Conservation (phyloP, 2,888 invertebrate species). For the Pollenia griseotomentosa region DNA sequence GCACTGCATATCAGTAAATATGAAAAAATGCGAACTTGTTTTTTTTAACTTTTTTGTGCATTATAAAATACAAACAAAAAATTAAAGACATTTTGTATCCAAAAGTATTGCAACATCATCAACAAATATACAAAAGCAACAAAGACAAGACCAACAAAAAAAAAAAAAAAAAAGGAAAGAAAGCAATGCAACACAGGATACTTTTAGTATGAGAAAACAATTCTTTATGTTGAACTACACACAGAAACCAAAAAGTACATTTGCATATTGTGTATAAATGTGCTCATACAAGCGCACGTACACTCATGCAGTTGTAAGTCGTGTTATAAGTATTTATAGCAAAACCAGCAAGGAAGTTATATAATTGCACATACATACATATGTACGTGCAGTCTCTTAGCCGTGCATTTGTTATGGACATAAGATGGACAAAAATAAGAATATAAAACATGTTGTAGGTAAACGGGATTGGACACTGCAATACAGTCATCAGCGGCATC, state of each 20-base stretch:
- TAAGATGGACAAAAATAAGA: constrained; percentile 10
- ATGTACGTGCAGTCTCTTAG: neutral
- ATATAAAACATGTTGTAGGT: constrained; percentile 2
- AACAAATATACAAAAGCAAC: constrained; percentile 32
- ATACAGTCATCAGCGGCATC: constrained; percentile 38
- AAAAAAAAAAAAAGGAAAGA: neutral
- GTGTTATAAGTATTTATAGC: neutral
- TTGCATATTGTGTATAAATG: neutral
- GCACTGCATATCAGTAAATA: neutral
- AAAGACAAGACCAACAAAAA: neutral
- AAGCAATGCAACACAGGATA: constrained; percentile 7
- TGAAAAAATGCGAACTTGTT: neutral
- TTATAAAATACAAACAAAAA: constrained; percentile 50
- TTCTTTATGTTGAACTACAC: neutral
- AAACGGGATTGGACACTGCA: constrained; percentile 7
- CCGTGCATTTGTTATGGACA: constrained; percentile 20
- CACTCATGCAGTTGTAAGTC: constrained; percentile 14
- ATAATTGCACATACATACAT: constrained; percentile 21
- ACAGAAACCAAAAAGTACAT: neutral
- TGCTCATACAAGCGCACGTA: neutral
- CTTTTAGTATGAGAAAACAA: constrained; percentile 8
- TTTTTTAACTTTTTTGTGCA: constrained; percentile 26
- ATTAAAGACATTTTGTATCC: constrained; percentile 53
- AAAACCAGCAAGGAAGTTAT: constrained; percentile 10
- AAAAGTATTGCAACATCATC: constrained; percentile 44